Base-by-base conservation (phyloP, 1,140 invertebrate genomes). In the Leptinotarsa defecta region DNA sequence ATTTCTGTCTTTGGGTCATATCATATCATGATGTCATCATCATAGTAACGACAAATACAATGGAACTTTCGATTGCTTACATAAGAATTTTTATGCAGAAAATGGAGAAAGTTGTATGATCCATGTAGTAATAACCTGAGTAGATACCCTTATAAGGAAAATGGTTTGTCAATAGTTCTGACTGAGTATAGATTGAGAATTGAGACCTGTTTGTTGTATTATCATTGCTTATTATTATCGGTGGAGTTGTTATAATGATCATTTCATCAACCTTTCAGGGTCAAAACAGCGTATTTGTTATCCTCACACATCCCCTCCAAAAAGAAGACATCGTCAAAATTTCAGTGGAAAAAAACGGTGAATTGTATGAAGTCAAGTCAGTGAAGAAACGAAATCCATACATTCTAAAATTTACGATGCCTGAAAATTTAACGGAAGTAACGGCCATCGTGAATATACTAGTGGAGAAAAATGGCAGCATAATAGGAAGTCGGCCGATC, bases 361-460 rank as follows among this genome's bases (percentile, higher is more conserved):
- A 94, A 74, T 89, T 91, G 24, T 89, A 94, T 76, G 92, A 94
- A 77, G 89, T 95, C 75, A 89, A 88, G 48, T 90, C 90, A 65
- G 90, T 94, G 68, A 95, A 94, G 80, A 89, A 90, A 78, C 89
- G 93, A 78, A 95, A 95, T 84, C 93, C 94, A 0, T 95, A 94
- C 79, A 93, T 93, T 0, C 85, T 95, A 43, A 93, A 94, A 81
- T 94, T 95, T 81, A 89, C 91, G 71, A 92, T 95, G 81, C 93
- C 87, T 84, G 93, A 94, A 73, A 90, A 89, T 73, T 93, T 93
- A 81, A 88, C 95, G 68, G 93, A 95, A 84, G 91, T 94, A 1
- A 95, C 94, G 1, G 93, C 94, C 84, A 88, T 96, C 75, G 91
- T 95, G 1, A 93, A 92, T 80, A 90, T 95, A 3, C 89, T 91